These are phyloP conservation scores for Drosophila carrolli DNA, from an alignment of 1,140 invertebrate species.

Conservation along the genomic window DNA sequence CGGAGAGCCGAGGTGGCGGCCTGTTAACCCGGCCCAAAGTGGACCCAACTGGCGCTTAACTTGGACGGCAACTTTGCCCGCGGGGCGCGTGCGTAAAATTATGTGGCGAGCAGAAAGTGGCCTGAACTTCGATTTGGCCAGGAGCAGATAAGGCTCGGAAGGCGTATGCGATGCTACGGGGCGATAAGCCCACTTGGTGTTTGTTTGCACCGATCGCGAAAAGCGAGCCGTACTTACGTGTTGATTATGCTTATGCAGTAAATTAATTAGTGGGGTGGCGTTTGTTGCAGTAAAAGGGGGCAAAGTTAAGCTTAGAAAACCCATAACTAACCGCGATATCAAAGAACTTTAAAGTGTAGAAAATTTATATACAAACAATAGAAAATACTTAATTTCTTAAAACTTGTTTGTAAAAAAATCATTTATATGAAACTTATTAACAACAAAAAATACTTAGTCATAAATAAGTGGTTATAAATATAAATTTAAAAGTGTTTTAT, in stretches of 20 bases:
- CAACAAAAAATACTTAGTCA: no score
- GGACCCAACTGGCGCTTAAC: constrained; percentile 57
- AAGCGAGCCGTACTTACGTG: constrained; percentile 21
- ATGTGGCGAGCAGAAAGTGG: constrained; percentile 42
- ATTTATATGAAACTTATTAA: no score
- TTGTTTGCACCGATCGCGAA: constrained; percentile 37
- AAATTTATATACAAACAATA: no score
- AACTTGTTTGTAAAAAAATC: no score
- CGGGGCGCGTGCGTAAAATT: constrained; percentile 63
- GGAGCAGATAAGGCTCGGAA: constrained; percentile 27
- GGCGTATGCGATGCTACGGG: constrained; percentile 24
- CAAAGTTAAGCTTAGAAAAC: background rate
- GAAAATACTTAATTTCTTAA: no score
- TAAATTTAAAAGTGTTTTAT: no score
- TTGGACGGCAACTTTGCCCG: constrained; percentile 28
- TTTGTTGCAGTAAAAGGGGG: background rate
- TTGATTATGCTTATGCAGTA: constrained; percentile 26
- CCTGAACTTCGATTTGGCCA: constrained; percentile 37
- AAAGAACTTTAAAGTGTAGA: no score
- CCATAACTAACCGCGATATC: no score
- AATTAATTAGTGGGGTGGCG: constrained; percentile 22
- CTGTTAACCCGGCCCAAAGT: constrained; percentile 14
- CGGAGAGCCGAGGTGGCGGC: background rate
- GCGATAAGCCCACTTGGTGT: constrained; percentile 32
- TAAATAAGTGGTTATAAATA: no score